phyloP scores from a whole-genome alignment of 2,797 vertebrate genomes.

The Acrocephalus scirpaceus region DNA sequence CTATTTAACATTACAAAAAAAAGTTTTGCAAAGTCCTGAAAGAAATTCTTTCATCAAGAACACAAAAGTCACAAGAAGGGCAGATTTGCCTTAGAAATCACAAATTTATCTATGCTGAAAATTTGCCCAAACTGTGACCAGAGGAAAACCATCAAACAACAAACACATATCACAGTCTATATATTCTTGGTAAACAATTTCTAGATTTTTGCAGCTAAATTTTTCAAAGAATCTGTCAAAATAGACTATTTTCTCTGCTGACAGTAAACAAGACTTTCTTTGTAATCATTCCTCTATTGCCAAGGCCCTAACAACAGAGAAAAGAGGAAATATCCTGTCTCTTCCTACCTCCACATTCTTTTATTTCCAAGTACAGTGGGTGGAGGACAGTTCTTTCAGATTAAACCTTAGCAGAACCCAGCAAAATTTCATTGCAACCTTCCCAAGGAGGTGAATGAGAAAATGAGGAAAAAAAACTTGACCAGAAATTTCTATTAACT shows the following conservation, averaged over 20 bases:
- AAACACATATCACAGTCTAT: not conserved
- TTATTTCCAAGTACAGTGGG: not conserved
- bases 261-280: not conserved
- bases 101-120: not conserved
- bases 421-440: not conserved
- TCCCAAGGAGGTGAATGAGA: not conserved
- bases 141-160: not conserved
- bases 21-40: not conserved
- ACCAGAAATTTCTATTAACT: not conserved
- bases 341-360: not conserved
- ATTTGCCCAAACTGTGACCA: not conserved
- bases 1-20: not conserved
- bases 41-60: not conserved
- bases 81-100: not conserved
- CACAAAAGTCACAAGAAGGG: not conserved
- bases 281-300: not conserved
- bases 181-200: not conserved
- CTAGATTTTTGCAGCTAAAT: not conserved
- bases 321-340: not conserved
- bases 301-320: not conserved
- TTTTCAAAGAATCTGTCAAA: not conserved
- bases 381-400: not conserved
- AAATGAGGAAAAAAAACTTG: not conserved
- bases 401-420: not conserved
- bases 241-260: not conserved